Base-by-base conservation (phyloP, 2,888 invertebrate species). In the Dryocosmus kuriphilus region DNA sequence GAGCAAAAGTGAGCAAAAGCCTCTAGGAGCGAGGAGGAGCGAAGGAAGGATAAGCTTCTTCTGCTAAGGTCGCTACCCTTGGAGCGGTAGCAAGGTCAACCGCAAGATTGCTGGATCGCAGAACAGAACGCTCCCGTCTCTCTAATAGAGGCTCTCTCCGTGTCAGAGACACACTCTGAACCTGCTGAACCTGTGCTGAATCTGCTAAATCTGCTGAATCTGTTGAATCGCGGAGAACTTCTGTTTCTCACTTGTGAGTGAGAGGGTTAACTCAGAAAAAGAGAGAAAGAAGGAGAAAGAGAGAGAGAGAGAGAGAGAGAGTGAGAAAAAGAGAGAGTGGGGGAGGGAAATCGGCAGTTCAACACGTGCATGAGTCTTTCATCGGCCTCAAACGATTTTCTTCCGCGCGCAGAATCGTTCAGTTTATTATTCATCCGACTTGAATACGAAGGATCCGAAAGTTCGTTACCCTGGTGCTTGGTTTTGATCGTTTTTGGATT, bases 81-180 rank as follows among this genome's bases (percentile, higher is more conserved):
- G 84, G 85, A 85, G 86, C 84, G 83, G 87, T 87, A 85, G 87
- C 87, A 87, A 87, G 87, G 87, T 87, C 87, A 87, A 86, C 87
- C 84, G 84, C 86, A 87, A 87, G 85, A 77, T 78, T 38, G 63
- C 38, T 24, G 79, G 78, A 84, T 81, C 84, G 83, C 80, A 83
- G 81, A 83, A 81, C 80, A 83, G 81, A 83, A 81, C 83, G 82
- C 83, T 83, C 83, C 81, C 82, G 80, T 83, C 81, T 83, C 80
- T 81, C 78, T 80, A 76, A 16, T 16, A 16, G 71, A 79, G 78
- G 77, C 74, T 51, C 75, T 77, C 79, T 76, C 57, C 76, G 76
- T 80, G 78, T 67, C 65, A 67, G 65, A 67, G 41, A 67, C 38
- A 65, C 38, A 67, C 41, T 38, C 41, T 46, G 41, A 55, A 55